Percentiles rank a stretch among this genome's conserved stretches.
phyloP scores from a whole-genome alignment of 2,113 vertebrate species.

The Poicephalus meyeri region DNA sequence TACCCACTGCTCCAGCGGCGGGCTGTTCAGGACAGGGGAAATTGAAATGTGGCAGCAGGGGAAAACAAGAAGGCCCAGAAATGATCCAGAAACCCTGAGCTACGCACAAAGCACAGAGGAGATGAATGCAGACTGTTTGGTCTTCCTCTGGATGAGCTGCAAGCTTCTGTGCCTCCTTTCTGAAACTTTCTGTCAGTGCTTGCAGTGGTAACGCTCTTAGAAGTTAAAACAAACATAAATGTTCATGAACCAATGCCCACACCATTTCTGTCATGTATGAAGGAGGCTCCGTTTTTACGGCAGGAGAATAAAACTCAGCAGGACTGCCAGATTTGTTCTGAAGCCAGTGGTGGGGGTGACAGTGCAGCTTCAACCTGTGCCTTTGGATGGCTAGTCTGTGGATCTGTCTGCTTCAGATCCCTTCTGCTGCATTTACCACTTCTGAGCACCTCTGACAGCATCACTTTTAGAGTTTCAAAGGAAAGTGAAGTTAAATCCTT shows the following conservation, averaged over 20 bases:
- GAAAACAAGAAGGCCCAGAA: background rate
- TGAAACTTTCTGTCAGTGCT: background rate
- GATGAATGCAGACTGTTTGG: background rate
- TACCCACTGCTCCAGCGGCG: background rate
- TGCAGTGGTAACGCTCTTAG: background rate
- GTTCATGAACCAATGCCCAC: background rate
- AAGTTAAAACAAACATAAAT: background rate
- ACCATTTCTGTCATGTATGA: background rate
- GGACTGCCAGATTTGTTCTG: background rate
- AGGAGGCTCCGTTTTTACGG: background rate
- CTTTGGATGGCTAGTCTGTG: fast-evolving
- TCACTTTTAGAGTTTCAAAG: background rate
- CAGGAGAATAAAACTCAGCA: background rate
- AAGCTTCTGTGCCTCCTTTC: background rate
- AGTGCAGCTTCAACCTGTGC: background rate
- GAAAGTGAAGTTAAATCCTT: background rate
- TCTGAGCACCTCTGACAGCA: background rate
- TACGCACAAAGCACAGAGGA: fast-evolving
- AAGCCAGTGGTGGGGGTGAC: fast-evolving
- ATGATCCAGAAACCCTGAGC: background rate
- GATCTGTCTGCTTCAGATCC: background rate
- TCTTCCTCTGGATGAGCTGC: background rate
- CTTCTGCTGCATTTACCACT: background rate
- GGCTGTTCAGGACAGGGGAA: background rate
- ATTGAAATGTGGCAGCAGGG: background rate